Base-by-base conservation (phyloP, 2,113 vertebrate species). In the Empidonax traillii region DNA sequence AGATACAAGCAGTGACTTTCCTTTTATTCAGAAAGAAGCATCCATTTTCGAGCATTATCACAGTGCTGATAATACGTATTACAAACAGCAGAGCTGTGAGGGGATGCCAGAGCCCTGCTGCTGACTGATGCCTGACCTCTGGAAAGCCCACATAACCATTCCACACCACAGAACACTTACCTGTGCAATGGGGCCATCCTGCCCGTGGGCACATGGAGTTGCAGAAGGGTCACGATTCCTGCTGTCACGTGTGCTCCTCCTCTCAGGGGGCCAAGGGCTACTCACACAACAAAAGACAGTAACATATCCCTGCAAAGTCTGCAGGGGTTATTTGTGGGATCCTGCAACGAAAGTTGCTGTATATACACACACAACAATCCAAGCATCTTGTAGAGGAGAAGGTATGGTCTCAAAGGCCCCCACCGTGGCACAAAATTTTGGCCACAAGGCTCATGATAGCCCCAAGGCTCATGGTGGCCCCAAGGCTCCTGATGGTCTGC, bases 191-290 rank as follows among this genome's bases (percentile, higher is more conserved):
- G 71, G 35, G 61, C 17, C 3, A 0, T 23, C 37, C 81, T 77
- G 58, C 49, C n/a, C 1, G 0, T 17, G 63, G 33, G 28, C 41
- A 80, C 10, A 4, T 0, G 1, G 37, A 1, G 0, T 5, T 27
- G 28, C 35, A 61, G 23, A 28, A 68, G 31, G 13, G 56, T 35
- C 56, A 56, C 8, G 22, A 55, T 10, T 39, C 14, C 33, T 66
- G 28, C 37, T 72, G 58, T 46, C 83, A 44, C 4, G 2, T 0
- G 9, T 56, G 22, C 33, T 63, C 27, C 41, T 75, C 12, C 63
- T 58, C 27, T 74, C 47, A 74, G 11, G 17, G 37, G 25, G 16
- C 14, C 4, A 13, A 79, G 28, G 7, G 3, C 23, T 62, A 16
- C 55, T 74, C 30, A 47, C 31, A 53, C 1, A 18, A 51, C 25